Evolutionary conservation across 2,113 vertebrate species (phyloP).

Genomic region (Brienomyrus brachyistius): DNA sequence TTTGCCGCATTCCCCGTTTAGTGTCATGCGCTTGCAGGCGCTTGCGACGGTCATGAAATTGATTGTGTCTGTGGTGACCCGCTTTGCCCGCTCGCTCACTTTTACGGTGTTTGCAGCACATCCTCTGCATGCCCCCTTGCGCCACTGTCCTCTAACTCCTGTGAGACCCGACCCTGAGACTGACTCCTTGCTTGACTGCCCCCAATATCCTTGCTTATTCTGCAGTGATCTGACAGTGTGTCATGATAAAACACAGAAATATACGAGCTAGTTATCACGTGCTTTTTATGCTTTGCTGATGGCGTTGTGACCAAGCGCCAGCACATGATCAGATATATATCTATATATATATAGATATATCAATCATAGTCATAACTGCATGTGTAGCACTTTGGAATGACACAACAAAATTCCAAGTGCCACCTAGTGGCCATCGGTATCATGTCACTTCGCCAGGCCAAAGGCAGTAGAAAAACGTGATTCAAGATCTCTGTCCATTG

Average conservation of each 20-base stretch:
- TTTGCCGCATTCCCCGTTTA: not conserved
- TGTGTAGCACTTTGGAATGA: not conserved
- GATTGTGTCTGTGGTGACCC: not conserved
- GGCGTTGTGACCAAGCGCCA: not conserved
- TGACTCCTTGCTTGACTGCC: not conserved
- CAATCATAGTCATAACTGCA: not conserved
- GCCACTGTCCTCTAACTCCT: not conserved
- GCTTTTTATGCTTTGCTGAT: not conserved
- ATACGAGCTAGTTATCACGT: not conserved
- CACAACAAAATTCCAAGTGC: not conserved
- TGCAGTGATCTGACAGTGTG: not conserved
- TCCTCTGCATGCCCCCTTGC: not conserved
- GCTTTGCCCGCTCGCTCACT: not conserved
- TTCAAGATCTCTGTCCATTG: not conserved
- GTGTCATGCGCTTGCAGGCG: not conserved
- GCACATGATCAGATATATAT: not conserved
- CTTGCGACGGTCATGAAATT: not conserved
- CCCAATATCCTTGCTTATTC: not conserved
- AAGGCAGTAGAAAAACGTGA: not conserved
- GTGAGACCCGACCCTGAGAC: not conserved
- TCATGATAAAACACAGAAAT: not conserved
- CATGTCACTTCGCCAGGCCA: not conserved
- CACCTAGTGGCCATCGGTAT: not conserved
- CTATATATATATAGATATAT: no score
- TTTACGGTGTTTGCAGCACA: not conserved